Evolutionary conservation across 2,888 invertebrate genomes (phyloP), one percentile per base, ranked within the genome.

Genomic region (Archips xylosteana): DNA sequence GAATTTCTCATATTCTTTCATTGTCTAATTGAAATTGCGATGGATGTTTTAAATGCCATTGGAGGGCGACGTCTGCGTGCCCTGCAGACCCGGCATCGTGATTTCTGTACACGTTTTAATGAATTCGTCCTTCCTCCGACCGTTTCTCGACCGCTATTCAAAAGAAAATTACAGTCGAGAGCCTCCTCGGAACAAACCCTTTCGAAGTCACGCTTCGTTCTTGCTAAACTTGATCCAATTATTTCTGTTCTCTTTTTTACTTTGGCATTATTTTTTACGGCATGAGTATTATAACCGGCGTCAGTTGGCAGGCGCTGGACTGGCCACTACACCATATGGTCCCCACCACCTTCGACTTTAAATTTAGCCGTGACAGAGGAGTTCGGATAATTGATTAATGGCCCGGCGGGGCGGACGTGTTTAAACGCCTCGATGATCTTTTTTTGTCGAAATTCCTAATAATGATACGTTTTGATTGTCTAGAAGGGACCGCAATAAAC

Each of bases 391-490:
- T 92, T 94, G 94, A 92, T 94, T 92, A 92, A 94, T 92, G 89
- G 86, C 81, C 83, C 82, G 84, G 82, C 81, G 83, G 88, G 90
- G 90, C 92, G 91, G 92, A 92, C 92, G 88, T 90, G 90, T 89
- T 92, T 91, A 90, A 91, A 91, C 86, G 90, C 84, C 81, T 80
- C 87, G 84, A 89, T 89, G 87, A 83, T 86, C 81, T 82, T 89
- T 92, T 93, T 92, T 89, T 89, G 85, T 89, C 78, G 80, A 83
- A 87, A 91, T 89, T 89, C 87, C 89, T 84, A 84, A 85, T 93
- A 93, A 93, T 93, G 89, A 93, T 94, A 92, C 89, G 89, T 89
- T 92, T 83, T 88, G 92, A 92, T 93, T 92, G 88, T 89, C 87
- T 89, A 84, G 84, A 84, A 84, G 84, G 86, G 84, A 82, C 77